Conservation (phyloP, 92 coral and sea anemone genomes). For the Micromussa lordhowensis region DNA sequence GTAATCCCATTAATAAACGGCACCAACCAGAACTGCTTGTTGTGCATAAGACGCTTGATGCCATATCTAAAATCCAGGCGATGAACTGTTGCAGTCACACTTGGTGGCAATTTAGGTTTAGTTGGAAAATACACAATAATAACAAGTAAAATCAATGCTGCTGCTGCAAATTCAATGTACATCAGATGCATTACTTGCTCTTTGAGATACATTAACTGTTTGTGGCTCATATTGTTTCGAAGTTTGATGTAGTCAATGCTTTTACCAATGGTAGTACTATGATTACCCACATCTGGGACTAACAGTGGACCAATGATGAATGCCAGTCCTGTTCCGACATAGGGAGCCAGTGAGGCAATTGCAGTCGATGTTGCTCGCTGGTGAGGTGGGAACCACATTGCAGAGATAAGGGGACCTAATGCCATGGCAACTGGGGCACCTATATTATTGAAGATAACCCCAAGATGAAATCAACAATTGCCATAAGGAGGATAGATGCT, state of each 20-base stretch:
- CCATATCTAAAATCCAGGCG: conserved; percentile 87
- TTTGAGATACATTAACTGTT: conserved; percentile 57
- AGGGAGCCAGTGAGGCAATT: conserved; percentile 81
- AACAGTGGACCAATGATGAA: conserved; percentile 85
- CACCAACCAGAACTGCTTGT: conserved; percentile 81
- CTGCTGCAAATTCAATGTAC: conserved; percentile 83
- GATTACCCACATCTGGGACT: conserved; percentile 73
- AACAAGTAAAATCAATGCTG: conserved; percentile 66
- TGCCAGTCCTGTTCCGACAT: conserved; percentile 82
- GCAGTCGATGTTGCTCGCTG: conserved; percentile 96
- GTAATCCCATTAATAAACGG: conserved; percentile 81
- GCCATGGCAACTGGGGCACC: conserved; percentile 98
- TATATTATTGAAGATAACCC: conserved; percentile 76
- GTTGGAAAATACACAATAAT: conserved; percentile 78
- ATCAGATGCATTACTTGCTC: conserved; percentile 73
- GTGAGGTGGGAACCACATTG: conserved; percentile 95
- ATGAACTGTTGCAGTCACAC: conserved; percentile 87
- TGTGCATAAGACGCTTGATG: conserved; percentile 62
- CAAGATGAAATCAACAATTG: conserved; percentile 71
- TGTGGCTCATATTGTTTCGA: conserved; percentile 68
- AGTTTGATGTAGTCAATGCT: conserved; percentile 41
- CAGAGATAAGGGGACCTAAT: conserved; percentile 86
- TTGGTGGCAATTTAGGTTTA: conserved; percentile 86
- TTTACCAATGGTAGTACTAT: conserved; percentile 24
- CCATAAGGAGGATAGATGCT: conserved; percentile 75